Evolutionary conservation across 2,888 invertebrate genomes (phyloP).

Genomic region (Torymus aiolomorphi): DNA sequence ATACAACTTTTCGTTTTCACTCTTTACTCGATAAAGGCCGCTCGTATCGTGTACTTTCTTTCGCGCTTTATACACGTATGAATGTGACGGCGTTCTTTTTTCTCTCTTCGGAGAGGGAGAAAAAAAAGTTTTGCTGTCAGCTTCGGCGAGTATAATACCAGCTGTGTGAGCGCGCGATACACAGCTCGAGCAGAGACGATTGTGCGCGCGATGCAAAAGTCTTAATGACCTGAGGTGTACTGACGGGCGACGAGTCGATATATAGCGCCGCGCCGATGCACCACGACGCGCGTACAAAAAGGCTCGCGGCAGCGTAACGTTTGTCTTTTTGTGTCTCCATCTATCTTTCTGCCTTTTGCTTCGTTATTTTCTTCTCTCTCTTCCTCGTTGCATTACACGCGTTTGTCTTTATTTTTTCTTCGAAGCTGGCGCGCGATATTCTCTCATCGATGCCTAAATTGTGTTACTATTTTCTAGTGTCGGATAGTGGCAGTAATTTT

Average conservation of each 20-base stretch:
- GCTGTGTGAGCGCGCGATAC: background rate
- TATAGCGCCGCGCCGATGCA: conserved; percentile 39
- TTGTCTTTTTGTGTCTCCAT: background rate
- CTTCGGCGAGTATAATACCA: background rate
- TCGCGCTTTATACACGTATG: no score
- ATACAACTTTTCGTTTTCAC: no score
- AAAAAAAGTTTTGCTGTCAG: background rate
- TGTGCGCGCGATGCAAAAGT: conserved; percentile 43
- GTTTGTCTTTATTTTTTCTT: conserved; percentile 12
- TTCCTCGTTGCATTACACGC: background rate
- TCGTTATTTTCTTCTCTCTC: background rate
- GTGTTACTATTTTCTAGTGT: no score
- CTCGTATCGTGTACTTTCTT: no score
- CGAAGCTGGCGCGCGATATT: background rate
- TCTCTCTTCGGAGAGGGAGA: background rate
- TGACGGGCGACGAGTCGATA: conserved; percentile 42
- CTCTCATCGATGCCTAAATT: background rate
- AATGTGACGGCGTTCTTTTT: no score
- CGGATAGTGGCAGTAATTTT: no score
- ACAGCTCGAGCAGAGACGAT: no score
- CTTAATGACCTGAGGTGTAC: conserved; percentile 49
- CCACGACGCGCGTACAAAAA: conserved; percentile 29
- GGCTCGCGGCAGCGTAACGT: conserved; percentile 26
- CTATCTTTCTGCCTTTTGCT: background rate
- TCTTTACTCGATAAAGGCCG: no score